Percentiles rank a stretch among this genome's conserved stretches.
Evolutionary conservation across 2,113 vertebrate genomes (phyloP).

Genomic region (Oncorhynchus keta): DNA sequence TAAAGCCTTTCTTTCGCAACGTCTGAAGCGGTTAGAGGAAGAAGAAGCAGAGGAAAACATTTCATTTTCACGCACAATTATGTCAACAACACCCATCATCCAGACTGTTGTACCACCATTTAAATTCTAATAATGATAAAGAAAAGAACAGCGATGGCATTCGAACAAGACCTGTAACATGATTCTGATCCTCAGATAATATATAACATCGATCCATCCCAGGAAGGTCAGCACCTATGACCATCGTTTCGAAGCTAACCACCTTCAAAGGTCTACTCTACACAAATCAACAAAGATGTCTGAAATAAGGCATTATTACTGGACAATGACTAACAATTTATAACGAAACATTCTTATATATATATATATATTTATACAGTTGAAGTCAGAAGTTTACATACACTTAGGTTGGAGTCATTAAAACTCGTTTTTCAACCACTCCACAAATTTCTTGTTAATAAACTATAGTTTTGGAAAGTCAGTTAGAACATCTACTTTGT

Average conservation of each 20-base stretch:
- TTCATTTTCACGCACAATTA: slow-evolving; percentile 42
- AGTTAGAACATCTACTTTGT: no score
- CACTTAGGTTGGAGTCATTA: no score
- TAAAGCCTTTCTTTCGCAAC: slow-evolving; percentile 99
- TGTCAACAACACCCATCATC: slow-evolving; percentile 6
- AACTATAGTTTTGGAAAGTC: no score
- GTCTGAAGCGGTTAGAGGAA: slow-evolving; percentile 76
- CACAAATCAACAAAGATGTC: neutral
- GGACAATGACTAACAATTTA: no score
- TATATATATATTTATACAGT: no score
- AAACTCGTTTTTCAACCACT: no score
- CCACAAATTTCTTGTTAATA: no score
- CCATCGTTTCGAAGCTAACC: slow-evolving; percentile 20
- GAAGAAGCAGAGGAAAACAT: slow-evolving; percentile 46
- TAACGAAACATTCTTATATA: no score
- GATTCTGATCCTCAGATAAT: slow-evolving; percentile 30
- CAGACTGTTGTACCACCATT: neutral
- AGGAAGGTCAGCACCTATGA: slow-evolving; percentile 6
- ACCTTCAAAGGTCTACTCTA: neutral
- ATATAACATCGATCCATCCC: slow-evolving; percentile 26
- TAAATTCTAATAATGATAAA: neutral
- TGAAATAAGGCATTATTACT: neutral
- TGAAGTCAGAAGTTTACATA: no score
- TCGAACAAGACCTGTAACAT: neutral
- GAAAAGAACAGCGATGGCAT: neutral